A percentile compares a stretch with the other conserved stretches of the same genome.
Evolutionary conservation across 2,888 invertebrate species (phyloP).

Genomic region (Philonicus albiceps): DNA sequence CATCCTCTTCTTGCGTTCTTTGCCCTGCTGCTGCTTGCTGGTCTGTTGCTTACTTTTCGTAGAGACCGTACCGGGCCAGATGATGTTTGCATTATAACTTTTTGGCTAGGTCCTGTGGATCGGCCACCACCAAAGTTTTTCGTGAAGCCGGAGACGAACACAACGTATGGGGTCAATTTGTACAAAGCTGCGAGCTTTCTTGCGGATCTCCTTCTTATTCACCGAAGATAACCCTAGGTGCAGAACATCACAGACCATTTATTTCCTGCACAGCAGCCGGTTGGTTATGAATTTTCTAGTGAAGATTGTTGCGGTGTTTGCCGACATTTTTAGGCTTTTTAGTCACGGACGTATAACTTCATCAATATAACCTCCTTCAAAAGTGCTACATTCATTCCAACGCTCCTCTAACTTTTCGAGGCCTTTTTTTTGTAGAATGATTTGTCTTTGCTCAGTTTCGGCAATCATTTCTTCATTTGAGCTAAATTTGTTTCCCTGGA

Average conservation of each 20-base stretch:
- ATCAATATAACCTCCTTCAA: no score
- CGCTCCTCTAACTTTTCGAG: no score
- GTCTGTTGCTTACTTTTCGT: conserved; percentile 92
- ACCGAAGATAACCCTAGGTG: conserved; percentile 97
- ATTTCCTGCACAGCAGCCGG: conserved; percentile 96
- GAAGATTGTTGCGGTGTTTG: conserved; percentile 86
- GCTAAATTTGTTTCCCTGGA: no score
- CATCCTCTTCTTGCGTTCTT: conserved; percentile 99
- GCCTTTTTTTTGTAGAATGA: no score
- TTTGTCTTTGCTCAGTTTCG: no score
- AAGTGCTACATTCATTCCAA: no score
- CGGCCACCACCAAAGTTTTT: conserved; percentile 99
- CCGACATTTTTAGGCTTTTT: conserved; percentile 57
- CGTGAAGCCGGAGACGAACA: conserved; percentile 96
- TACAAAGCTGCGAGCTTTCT: conserved; percentile 97
- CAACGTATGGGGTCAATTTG: conserved; percentile 96
- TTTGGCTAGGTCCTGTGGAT: conserved; percentile 97
- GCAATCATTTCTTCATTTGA: no score
- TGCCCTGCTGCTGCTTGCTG: conserved; percentile 98
- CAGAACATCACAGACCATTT: conserved; percentile 98
- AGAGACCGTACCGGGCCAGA: conserved; percentile 91
- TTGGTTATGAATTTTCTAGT: conserved; percentile 99
- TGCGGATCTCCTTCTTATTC: conserved; percentile 95
- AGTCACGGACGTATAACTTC: no score
- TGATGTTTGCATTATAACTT: conserved; percentile 99